Conservation (phyloP, 2,888 invertebrate species). For the Allacma fusca region DNA sequence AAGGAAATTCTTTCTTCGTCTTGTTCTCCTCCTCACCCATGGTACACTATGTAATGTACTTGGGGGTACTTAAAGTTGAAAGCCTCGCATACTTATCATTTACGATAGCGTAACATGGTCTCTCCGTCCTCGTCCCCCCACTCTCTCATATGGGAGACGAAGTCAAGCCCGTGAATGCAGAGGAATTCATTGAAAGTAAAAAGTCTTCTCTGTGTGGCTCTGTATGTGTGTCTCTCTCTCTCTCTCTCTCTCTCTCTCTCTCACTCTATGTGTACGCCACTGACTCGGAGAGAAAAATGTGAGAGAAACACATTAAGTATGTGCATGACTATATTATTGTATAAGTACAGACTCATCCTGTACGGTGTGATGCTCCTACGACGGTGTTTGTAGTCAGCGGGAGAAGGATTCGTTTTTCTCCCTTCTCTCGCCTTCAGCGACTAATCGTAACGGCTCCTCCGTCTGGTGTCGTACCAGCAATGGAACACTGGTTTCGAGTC, state of each 20-base stretch:
- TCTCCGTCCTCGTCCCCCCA: neutral
- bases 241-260: no score
- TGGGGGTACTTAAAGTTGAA: neutral
- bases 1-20: neutral
- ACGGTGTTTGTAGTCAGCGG: neutral
- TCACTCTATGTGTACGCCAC: no score
- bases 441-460: neutral
- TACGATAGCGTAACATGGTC: neutral
- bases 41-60: neutral
- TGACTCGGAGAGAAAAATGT: neutral
- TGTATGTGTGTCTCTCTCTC: no score
- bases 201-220: neutral
- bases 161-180: neutral
- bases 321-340: no score
- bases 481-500: neutral
- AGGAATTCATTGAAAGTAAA: conserved; percentile 3
- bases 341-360: no score
- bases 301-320: neutral
- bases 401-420: neutral
- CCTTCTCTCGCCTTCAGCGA: neutral
- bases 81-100: neutral
- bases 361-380: no score
- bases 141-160: neutral
- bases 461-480: neutral
- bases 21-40: neutral